Evolutionary conservation across 2,888 invertebrate genomes (phyloP).

Genomic region (Phaonia tiefii): DNA sequence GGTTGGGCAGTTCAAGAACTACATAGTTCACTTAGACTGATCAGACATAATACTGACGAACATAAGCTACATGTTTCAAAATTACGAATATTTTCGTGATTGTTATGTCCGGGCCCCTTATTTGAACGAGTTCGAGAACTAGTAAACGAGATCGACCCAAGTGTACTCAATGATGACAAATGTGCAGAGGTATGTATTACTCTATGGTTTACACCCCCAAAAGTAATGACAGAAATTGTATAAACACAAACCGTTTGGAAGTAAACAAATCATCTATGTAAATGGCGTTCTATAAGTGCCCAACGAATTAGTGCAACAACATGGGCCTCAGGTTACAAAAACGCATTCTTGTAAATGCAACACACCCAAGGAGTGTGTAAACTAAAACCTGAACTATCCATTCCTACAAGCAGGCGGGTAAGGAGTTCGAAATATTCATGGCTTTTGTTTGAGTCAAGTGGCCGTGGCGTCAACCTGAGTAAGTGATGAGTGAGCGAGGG

Average conservation of each 20-base stretch:
- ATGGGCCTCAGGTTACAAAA: conserved; percentile 48
- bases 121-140: no score
- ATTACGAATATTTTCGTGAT: no score
- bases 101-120: no score
- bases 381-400: conserved; percentile 47
- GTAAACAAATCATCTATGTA: conserved; percentile 53
- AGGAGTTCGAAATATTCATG: conserved; percentile 38
- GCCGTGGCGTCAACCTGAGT: conserved; percentile 67
- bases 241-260: background rate
- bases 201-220: conserved; percentile 49
- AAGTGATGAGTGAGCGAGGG: conserved; percentile 50
- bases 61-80: no score
- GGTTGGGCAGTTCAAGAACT: no score
- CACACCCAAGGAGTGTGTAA: conserved; percentile 26
- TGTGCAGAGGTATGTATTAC: no score
- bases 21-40: no score
- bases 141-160: no score
- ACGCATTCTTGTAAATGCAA: conserved; percentile 4
- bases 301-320: conserved; percentile 6
- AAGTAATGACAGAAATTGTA: conserved; percentile 5
- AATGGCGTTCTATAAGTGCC: conserved; percentile 10
- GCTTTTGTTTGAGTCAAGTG: conserved; percentile 63
- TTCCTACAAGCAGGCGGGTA: background rate
- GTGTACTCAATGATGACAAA: no score
- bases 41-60: no score